phyloP scores from a whole-genome alignment of 1,140 invertebrate species.

The Parasteatoda tepidariorum region DNA sequence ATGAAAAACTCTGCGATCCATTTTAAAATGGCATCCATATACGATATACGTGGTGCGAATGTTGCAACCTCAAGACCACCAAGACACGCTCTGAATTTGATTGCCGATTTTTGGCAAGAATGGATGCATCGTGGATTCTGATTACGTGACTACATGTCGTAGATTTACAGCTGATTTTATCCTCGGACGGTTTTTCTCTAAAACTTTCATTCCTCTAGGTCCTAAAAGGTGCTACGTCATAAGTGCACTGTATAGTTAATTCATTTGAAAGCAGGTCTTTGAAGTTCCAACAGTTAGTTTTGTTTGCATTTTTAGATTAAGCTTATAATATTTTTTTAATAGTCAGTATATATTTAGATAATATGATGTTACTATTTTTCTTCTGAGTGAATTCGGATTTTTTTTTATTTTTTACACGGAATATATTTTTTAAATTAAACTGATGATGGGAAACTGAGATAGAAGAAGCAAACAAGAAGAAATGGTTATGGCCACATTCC shows the following conservation, averaged over 20 bases:
- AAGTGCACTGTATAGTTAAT: background rate
- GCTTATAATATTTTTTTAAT: no score
- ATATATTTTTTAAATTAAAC: no score
- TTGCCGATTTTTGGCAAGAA: background rate
- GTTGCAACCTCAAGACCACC: background rate
- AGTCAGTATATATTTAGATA: no score
- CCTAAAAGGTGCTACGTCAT: background rate
- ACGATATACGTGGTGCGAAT: background rate
- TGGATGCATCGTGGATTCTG: background rate
- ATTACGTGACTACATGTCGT: background rate
- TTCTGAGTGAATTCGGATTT: no score
- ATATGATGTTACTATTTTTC: no score
- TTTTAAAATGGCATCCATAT: background rate
- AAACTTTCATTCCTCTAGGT: background rate
- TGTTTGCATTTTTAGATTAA: no score
- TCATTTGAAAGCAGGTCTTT: background rate
- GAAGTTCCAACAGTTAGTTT: no score
- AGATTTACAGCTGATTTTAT: background rate
- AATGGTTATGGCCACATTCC: no score
- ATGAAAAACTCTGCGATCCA: background rate
- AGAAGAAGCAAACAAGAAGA: no score
- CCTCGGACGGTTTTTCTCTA: background rate
- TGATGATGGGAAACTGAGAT: no score
- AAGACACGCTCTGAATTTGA: background rate
- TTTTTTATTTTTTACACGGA: no score